Evolutionary conservation across 2,888 invertebrate species (phyloP).

Genomic region (Scelioninae gen. 2): DNA sequence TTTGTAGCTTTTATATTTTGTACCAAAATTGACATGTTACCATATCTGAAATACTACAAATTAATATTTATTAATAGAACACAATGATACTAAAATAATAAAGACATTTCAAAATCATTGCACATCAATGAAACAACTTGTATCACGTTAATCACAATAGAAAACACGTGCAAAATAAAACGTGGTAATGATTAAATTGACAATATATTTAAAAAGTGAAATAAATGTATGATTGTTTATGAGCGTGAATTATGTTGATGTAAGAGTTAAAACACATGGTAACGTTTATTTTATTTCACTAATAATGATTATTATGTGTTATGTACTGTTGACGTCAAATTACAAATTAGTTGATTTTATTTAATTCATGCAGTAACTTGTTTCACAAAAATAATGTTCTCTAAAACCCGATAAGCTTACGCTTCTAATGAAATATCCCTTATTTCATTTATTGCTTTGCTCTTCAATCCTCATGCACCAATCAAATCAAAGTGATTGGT

Average conservation of each 20-base stretch:
- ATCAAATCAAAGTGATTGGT: constrained; percentile 41
- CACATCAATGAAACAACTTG: constrained; percentile 21
- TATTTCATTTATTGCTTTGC: constrained; percentile 47
- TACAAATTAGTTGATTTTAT: background rate
- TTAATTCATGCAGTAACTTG: constrained; percentile 17
- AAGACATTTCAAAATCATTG: constrained; percentile 27
- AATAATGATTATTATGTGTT: background rate
- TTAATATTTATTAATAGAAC: constrained; percentile 29
- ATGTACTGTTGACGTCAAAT: background rate
- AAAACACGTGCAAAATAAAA: constrained; percentile 16
- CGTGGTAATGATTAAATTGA: constrained; percentile 1
- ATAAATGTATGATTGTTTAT: too few species aligned
- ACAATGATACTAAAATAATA: constrained; percentile 15
- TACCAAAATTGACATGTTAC: too few species aligned
- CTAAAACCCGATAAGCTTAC: constrained; percentile 46
- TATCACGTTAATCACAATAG: constrained; percentile 24
- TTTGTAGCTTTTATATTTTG: too few species aligned
- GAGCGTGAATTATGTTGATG: too few species aligned
- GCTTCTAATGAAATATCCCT: constrained; percentile 43
- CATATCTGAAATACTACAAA: too few species aligned
- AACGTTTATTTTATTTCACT: background rate
- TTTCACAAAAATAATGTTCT: constrained; percentile 1
- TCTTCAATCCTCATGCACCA: constrained; percentile 55
- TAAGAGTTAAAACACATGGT: too few species aligned
- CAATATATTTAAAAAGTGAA: too few species aligned